Conservation (phyloP, 2,888 invertebrate genomes). For the Tribolium freemani region DNA sequence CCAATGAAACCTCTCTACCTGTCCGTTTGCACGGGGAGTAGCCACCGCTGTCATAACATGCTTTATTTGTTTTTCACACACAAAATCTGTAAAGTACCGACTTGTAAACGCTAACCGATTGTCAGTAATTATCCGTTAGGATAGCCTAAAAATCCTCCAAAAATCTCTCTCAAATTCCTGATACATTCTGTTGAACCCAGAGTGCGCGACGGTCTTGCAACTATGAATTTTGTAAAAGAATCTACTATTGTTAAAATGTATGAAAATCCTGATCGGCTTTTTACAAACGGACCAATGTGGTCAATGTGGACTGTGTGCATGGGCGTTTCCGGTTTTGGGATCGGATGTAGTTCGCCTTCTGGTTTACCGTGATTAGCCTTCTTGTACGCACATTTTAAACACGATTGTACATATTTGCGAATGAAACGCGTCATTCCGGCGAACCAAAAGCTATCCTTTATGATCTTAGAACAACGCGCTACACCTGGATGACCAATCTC, state of each 20-base stretch:
- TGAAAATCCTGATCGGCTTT: slow-evolving; percentile 39
- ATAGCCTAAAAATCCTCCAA: slow-evolving; percentile 38
- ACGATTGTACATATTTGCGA: too few species aligned
- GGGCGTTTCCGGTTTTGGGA: slow-evolving; percentile 10
- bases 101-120: slow-evolving; percentile 47
- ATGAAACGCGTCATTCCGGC: slow-evolving; percentile 16
- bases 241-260: slow-evolving; percentile 45
- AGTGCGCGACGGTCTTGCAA: slow-evolving; percentile 26
- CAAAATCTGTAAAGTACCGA: slow-evolving; percentile 40
- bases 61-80: slow-evolving; percentile 36
- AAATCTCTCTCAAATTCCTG: slow-evolving; percentile 3
- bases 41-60: slow-evolving; percentile 43
- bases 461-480: slow-evolving; percentile 45
- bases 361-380: slow-evolving; percentile 39
- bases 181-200: slow-evolving; percentile 1
- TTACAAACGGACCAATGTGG: slow-evolving; percentile 47
- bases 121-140: slow-evolving; percentile 48
- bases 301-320: slow-evolving; percentile 41
- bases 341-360: slow-evolving; percentile 29
- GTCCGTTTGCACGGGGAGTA: slow-evolving; percentile 53
- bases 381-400: too few species aligned
- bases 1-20: slow-evolving; percentile 48
- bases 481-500: slow-evolving; percentile 55
- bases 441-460: slow-evolving; percentile 47
- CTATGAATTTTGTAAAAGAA: slow-evolving; percentile 43